Evolutionary conservation across 2,797 vertebrate species (phyloP).

Genomic region (Xiphorhynchus erythropygius): DNA sequence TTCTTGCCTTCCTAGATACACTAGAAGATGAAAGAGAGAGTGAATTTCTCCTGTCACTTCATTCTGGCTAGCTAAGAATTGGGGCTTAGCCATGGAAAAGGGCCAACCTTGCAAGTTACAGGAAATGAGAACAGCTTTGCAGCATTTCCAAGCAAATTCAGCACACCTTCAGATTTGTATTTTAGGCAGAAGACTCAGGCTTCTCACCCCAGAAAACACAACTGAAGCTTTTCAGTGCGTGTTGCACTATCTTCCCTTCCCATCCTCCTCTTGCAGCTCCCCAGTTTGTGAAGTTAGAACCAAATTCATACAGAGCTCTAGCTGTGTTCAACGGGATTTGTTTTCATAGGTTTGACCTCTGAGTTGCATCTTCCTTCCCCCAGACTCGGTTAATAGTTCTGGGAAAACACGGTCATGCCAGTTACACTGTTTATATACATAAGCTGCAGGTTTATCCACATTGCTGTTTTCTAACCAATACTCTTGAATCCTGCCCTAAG

Average conservation of each 20-base stretch:
- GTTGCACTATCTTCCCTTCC: neutral
- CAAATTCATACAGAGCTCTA: neutral
- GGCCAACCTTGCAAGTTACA: conserved; percentile 24
- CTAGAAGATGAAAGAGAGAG: conserved; percentile 31
- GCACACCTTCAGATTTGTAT: conserved; percentile 15
- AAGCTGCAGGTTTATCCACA: neutral
- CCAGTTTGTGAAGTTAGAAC: neutral
- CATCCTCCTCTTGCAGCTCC: neutral
- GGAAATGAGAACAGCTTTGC: conserved; percentile 50
- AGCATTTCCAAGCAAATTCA: conserved; percentile 13
- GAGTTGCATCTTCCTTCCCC: neutral
- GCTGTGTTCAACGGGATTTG: neutral
- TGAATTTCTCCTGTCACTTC: conserved; percentile 16
- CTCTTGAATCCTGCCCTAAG: neutral
- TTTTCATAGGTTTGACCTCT: neutral
- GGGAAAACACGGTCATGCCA: neutral
- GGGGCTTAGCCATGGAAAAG: conserved; percentile 37
- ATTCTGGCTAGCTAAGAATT: conserved; percentile 14
- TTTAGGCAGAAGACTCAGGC: neutral
- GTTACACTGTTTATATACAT: neutral
- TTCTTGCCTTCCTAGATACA: conserved; percentile 28
- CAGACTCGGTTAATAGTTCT: neutral
- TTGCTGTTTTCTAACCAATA: neutral
- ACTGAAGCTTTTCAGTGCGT: neutral
- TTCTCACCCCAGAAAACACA: neutral